phyloP scores from a whole-genome alignment of 2,797 vertebrate species.

The Protonibea diacanthus region DNA sequence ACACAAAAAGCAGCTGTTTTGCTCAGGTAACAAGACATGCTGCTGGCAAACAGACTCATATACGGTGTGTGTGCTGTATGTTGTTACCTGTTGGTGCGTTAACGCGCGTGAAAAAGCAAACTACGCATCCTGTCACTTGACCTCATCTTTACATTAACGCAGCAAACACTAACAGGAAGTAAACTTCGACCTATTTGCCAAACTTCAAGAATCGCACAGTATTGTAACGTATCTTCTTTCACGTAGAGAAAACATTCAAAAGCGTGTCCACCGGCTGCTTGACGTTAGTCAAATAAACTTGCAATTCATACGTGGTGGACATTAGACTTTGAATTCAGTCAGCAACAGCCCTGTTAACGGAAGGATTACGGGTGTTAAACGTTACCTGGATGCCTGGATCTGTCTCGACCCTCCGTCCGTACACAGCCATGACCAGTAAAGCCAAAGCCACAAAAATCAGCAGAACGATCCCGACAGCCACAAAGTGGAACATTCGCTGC shows the following conservation, averaged over 20 bases:
- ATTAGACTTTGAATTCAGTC: background rate
- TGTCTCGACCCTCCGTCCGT: background rate
- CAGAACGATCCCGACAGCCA: background rate
- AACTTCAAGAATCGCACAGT: background rate
- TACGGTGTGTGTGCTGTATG: too few relatives aligned
- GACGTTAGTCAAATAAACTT: background rate
- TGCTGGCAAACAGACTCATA: too few relatives aligned
- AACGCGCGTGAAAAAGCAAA: too few relatives aligned
- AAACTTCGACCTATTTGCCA: background rate
- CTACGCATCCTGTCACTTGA: background rate
- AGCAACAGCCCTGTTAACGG: background rate
- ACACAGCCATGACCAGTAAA: background rate
- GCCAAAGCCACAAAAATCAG: background rate
- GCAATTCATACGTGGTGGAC: too few relatives aligned
- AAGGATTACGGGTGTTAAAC: background rate
- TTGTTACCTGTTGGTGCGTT: too few relatives aligned
- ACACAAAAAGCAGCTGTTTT: background rate
- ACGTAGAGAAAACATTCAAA: background rate
- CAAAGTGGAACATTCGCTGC: rapidly evolving
- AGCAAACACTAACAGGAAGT: background rate
- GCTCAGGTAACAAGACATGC: too few relatives aligned
- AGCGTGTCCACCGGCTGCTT: too few relatives aligned
- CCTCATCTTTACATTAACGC: too few relatives aligned
- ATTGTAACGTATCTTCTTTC: background rate
- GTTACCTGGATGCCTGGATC: slow-evolving; percentile 25